Evolutionary conservation across 2,797 vertebrate genomes (phyloP), one percentile per base, ranked within the genome.

Genomic region (Macroramphosus scolopax): DNA sequence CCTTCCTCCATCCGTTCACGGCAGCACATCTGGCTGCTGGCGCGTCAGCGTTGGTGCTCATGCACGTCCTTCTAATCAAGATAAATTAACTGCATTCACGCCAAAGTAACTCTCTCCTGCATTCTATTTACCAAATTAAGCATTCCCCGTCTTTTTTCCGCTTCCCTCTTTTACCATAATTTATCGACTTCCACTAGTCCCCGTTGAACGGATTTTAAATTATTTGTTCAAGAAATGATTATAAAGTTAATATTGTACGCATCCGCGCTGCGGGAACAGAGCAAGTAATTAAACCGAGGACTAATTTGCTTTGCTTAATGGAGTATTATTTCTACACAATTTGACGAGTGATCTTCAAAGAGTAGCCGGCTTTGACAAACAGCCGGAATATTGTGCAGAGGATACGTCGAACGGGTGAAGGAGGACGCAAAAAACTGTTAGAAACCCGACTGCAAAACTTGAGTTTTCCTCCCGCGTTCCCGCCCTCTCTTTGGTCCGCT

Each of bases 291-390:
- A 90, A 87, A 80, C 54, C 50, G 3, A 65, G 74, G 81, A 77
- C 83, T 88, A 84, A 89, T 91, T 89, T 84, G 78, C 81, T 79
- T 78, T 86, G 75, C 73, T 84, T 88, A 87, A 88, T 90, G 77
- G 81, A 86, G 79, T 83, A 82, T 88, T 88, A 88, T 89, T 89
- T 89, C 86, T 58, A 64, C 81, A 77, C 79, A 78, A 81, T 88
- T 89, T 85, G 78, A 86, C 82, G 83, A 80, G 60, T 79, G 78
- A 81, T 87, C 81, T 87, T 89, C 87, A 91, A 85, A 89, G 84
- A 81, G 75, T 50, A 73, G 59, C 62, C 52, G 50, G 58, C 59
- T 66, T 75, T 79, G 68, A 77, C 77, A 65, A 74, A 74, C 75
- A 68, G 59, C 66, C 48, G 8, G 40, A 33, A 43, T 69, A 45